Evolutionary conservation across 2,113 vertebrate species (phyloP), one percentile per base, ranked within the genome.

Genomic region (Zeus faber): DNA sequence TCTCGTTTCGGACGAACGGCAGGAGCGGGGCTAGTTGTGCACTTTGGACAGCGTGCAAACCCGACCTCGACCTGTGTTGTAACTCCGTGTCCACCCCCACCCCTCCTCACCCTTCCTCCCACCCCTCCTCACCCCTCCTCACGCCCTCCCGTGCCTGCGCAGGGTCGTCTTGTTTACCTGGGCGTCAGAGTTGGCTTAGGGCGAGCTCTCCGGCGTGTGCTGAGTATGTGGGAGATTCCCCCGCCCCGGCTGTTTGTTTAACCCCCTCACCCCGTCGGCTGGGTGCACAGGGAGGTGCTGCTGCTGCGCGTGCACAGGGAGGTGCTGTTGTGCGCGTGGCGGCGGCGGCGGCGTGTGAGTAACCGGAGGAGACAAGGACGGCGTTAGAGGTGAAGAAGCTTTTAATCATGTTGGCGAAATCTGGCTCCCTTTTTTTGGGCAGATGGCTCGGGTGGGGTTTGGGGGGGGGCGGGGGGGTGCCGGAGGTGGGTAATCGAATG

Each of bases 161-260:
- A 37, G n/a, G 7, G 27, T 13, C 33, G 33, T 14, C 33, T 31
- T 74, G 70, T 81, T 79, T 83, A 59, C 59, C 62, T 50, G 54
- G 20, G 43, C 73, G 72, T 77, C 66, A 63, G 54, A 72, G 52
- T 53, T 57, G 52, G 58, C 76, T 79, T 70, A 43, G 56, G 59
- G 70, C 63, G 50, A 62, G 51, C 77, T 82, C 60, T 47, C 49
- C 26, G 40, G 67, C 65, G 54, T 62, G 63, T 49, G 61, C 75
- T 62, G 61, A 72, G 51, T 51, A 62, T 74, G 68, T 46, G 6
- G 58, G 41, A 68, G 31, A 66, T 54, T 65, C 67, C 25, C 1
- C 16, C 51, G 54, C 25, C 1, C 16, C 51, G 54, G 68, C 26
- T 76, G 31, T 83, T 81, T 70, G 61, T 78, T 72, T 77, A 81